Percentiles rank a stretch among this genome's conserved stretches.
These are phyloP conservation scores for Calameuta filiformis DNA, from an alignment of 2,888 invertebrate species.

Conservation along the genomic window DNA sequence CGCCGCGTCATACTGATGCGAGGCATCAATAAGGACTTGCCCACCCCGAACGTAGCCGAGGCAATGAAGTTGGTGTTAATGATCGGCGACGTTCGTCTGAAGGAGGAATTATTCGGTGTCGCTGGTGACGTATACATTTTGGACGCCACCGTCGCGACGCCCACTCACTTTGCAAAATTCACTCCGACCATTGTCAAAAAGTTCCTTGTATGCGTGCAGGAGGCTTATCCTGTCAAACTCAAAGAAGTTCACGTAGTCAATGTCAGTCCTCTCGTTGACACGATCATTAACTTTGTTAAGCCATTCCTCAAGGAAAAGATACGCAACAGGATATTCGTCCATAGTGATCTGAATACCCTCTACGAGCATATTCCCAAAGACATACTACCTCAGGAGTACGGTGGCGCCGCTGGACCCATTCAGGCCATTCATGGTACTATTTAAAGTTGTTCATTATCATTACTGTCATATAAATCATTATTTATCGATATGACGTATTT, in stretches of 20 bases:
- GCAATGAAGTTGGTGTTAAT: constrained; percentile 86
- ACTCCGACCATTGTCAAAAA: constrained; percentile 86
- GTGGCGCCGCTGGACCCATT: constrained; percentile 81
- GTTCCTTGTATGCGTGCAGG: constrained; percentile 85
- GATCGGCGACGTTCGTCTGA: constrained; percentile 85
- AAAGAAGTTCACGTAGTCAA: constrained; percentile 90
- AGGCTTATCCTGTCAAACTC: constrained; percentile 88
- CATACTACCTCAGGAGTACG: constrained; percentile 84
- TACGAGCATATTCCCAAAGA: constrained; percentile 84
- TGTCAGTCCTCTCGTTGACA: constrained; percentile 84
- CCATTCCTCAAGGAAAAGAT: constrained; percentile 91
- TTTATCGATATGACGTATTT: not conserved
- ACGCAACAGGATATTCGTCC: constrained; percentile 83
- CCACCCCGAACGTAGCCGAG: constrained; percentile 79
- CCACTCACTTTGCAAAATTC: constrained; percentile 85
- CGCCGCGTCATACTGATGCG: constrained; percentile 81
- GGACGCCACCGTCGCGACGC: constrained; percentile 82
- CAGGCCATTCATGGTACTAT: constrained; percentile 75
- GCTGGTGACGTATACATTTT: constrained; percentile 87
- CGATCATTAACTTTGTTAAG: constrained; percentile 86
- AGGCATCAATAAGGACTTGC: constrained; percentile 76
- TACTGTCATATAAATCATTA: not conserved
- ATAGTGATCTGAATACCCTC: constrained; percentile 78
- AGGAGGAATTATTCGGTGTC: constrained; percentile 82
- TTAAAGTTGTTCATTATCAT: constrained; percentile 10